Base-by-base conservation (phyloP, 1,140 invertebrate genomes). In the Heterodera carotae region DNA sequence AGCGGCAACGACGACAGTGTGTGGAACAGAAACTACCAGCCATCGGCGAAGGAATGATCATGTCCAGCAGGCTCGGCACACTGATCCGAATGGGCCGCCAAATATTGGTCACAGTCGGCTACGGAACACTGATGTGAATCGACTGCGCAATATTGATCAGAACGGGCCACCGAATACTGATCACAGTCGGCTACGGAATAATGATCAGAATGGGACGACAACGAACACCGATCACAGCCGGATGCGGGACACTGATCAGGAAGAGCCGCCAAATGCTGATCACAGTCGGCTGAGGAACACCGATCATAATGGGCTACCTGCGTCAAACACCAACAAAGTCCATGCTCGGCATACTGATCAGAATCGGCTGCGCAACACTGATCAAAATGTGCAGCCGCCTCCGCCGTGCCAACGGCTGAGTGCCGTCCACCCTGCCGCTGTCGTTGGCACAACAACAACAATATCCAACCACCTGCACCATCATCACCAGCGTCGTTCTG, bases 401-500 rank as follows among this genome's bases (percentile, higher is more conserved):
- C 39, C n/a, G n/a, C n/a, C n/a, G n/a, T n/a, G n/a, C n/a, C n/a
- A 43, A 43, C 39, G 15, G 39, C 39, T 10, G 39, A 2, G 15
- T 7, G 39, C 7, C 3, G 39, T n/a, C 18, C 15, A 22, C 22
- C 48, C 0, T 56, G n/a, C 48, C 48, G 22, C 48, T 56, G 48
- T 22, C 5, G 39, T 43, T 12, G 39, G 7, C 39, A 12, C 2
- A n/a, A n/a, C n/a, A n/a, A n/a, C n/a, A n/a, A n/a, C n/a, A n/a
- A n/a, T n/a, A 12, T 43, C 39, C 39, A 7, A 43, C 7, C 39
- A 0, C 27, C 33, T 5, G 3, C 69, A 56, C 7, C 34, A 33
- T 25, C 77, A 43, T 15, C 78, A 62, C 34, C 75, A 33, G 25
- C 67, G 10, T 15, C 48, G 33, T 43, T 22, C 79, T 18, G 29